Conservation (phyloP, 1,140 invertebrate species). For the Anastrepha ludens region DNA sequence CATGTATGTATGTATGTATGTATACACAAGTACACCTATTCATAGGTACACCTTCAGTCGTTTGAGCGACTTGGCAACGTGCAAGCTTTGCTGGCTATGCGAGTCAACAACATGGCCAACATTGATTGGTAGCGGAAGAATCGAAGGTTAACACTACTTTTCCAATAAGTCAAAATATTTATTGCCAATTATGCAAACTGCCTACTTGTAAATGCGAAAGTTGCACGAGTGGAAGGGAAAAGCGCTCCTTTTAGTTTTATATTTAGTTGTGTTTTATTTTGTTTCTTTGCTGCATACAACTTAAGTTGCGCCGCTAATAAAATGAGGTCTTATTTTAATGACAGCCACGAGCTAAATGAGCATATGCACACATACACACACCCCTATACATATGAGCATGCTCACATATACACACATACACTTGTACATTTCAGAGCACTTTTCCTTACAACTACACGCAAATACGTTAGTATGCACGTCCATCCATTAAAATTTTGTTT, state of each 20-base stretch:
- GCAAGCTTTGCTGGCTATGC: background rate
- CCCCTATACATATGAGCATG: background rate
- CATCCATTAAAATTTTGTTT: background rate
- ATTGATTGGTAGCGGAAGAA: background rate
- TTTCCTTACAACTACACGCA: no score
- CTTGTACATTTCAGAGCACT: no score
- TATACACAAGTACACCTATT: background rate
- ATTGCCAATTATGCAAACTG: constrained; percentile 13
- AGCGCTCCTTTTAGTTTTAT: background rate
- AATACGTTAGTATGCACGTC: background rate
- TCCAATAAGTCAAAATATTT: constrained; percentile 15
- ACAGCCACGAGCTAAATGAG: background rate
- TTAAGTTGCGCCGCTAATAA: background rate
- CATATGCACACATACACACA: background rate
- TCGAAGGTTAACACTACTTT: background rate
- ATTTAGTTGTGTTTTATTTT: background rate
- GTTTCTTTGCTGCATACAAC: background rate
- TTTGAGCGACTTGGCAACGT: constrained; percentile 3
- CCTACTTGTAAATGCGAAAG: background rate
- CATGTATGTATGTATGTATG: no score
- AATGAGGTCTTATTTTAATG: constrained; percentile 5
- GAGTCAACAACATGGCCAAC: background rate
- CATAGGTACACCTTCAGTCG: background rate
- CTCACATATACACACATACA: background rate
- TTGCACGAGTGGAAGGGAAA: background rate